phyloP scores from a whole-genome alignment of 2,888 invertebrate genomes.

The Drosophila nr. fundita region DNA sequence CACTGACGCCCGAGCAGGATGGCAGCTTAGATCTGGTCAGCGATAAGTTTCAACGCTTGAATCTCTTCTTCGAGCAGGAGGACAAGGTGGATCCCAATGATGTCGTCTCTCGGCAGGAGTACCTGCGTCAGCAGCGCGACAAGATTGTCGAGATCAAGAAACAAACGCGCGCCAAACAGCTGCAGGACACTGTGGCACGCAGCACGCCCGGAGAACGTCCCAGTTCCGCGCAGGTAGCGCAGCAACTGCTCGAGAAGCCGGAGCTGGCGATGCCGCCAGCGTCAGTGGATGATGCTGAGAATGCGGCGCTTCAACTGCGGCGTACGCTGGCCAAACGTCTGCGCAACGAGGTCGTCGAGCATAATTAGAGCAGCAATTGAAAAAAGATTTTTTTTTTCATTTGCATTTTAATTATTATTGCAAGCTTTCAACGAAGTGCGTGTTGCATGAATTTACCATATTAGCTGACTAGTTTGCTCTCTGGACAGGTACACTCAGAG shows the following conservation, averaged over 20 bases:
- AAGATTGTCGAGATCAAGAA: slow-evolving; percentile 95
- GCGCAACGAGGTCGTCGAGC: slow-evolving; percentile 93
- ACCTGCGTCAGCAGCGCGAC: slow-evolving; percentile 95
- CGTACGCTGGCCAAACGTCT: slow-evolving; percentile 93
- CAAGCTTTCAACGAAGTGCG: slow-evolving; percentile 48
- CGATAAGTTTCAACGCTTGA: slow-evolving; percentile 83
- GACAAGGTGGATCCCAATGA: slow-evolving; percentile 87
- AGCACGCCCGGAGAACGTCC: slow-evolving; percentile 86
- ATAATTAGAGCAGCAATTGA: slow-evolving; percentile 42
- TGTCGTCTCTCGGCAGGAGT: slow-evolving; percentile 92
- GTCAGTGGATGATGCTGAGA: slow-evolving; percentile 69
- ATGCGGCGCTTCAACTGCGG: slow-evolving; percentile 90
- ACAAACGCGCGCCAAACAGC: slow-evolving; percentile 92
- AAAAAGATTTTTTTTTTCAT: neutral
- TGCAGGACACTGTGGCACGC: slow-evolving; percentile 88
- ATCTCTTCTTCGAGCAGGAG: slow-evolving; percentile 84
- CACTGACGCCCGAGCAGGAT: slow-evolving; percentile 79
- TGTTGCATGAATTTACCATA: slow-evolving; percentile 25
- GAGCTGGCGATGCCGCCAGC: slow-evolving; percentile 41
- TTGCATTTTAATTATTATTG: slow-evolving; percentile 45
- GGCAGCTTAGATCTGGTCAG: slow-evolving; percentile 66
- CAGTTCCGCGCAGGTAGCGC: slow-evolving; percentile 91
- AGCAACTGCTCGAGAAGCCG: slow-evolving; percentile 87
- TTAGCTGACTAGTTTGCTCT: slow-evolving; percentile 62
- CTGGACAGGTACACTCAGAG: slow-evolving; percentile 12